Evolutionary conservation across 2,797 vertebrate species (phyloP).

Genomic region (Clamator glandarius): DNA sequence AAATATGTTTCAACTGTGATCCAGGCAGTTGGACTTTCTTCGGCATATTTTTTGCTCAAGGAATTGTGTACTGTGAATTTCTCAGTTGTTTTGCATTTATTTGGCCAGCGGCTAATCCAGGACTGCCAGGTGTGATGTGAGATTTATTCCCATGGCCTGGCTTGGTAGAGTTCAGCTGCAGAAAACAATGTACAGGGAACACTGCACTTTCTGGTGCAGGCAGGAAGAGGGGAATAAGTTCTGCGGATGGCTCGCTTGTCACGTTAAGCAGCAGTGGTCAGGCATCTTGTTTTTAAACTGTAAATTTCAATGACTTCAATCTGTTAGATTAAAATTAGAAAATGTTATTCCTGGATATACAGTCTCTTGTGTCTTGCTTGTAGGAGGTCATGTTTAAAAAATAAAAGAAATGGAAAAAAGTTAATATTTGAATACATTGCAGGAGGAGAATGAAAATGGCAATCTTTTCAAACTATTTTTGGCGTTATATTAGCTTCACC

Average conservation of each 20-base stretch:
- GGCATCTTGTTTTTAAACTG: not conserved
- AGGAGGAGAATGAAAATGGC: not conserved
- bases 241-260: not conserved
- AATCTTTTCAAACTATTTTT: not conserved
- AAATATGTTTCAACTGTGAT: not conserved
- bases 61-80: not conserved
- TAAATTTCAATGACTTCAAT: not conserved
- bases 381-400: not conserved
- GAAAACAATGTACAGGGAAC: not conserved
- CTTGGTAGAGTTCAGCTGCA: not conserved
- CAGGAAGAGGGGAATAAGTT: not conserved
- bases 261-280: not conserved
- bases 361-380: not conserved
- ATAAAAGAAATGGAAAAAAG: not conserved
- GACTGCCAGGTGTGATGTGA: not conserved
- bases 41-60: not conserved
- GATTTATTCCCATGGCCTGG: not conserved
- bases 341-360: not conserved
- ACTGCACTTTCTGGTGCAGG: not conserved
- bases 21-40: not conserved
- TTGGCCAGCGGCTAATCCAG: not conserved
- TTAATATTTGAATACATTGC: not conserved
- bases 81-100: not conserved
- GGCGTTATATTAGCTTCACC: not conserved
- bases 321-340: constrained; percentile 6